Evolutionary conservation across 2,888 invertebrate species (phyloP), one percentile per base, ranked within the genome.

Genomic region (Steromphala cineraria): DNA sequence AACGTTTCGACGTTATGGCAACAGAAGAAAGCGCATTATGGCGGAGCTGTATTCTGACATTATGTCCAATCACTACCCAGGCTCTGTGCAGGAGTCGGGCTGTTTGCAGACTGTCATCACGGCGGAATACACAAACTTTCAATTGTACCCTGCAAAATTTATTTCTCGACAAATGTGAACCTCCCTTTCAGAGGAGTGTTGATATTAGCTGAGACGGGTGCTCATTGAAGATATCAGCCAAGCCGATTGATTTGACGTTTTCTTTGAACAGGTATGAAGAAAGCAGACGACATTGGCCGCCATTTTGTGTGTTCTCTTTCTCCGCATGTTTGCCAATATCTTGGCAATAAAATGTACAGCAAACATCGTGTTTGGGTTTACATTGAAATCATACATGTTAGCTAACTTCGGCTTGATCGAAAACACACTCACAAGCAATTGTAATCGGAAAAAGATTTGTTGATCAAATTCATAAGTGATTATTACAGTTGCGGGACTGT

Each of bases 311-410:
- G 52, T 53, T 76, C 31, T 31, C 55, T 31, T 53, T 76, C 55
- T 55, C 31, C 17, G 24, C 24, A 53, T 84, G 81, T 84, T 84
- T 85, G 84, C 83, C 36, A 79, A 85, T 82, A 83, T 81, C 81
- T 80, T 75, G 62, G 75, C 75, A 75, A 80, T 81, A 81, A 82
- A 82, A 85, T 80, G 82, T 81, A 79, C 53, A 56, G 83, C 81
- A 80, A 85, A 83, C 83, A 83, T 24, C 21, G 24, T 46, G 78
- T 78, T 78, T 78, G 67, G 53, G 78, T 46, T 46, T 67, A 46
- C 36, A 62, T 40, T 78, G 46, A 52, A 78, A 28, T 67, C 28
- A 21, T 46, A 52, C 67, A 67, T 53, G 78, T 78, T 62, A 78
- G 78, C 46, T 67, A 78, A 78, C 78, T 36, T 52, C 13, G 52